Conservation (phyloP, 1,140 invertebrate species). For the Caenorhabditis tropicalis region DNA sequence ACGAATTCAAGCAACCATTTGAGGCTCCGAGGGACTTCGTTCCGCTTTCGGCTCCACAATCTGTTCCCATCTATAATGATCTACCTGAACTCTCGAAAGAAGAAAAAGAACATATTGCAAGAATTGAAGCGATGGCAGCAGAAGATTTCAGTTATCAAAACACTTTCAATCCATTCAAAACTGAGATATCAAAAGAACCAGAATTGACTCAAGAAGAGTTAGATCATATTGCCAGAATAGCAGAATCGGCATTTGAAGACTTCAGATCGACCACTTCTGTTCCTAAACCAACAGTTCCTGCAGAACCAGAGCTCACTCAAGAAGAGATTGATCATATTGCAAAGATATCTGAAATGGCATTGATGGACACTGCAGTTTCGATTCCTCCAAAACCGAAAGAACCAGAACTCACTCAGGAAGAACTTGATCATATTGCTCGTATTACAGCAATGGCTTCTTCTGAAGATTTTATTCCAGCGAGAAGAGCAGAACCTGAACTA, state of each 20-base stretch:
- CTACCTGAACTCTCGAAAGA: slow-evolving; percentile 22
- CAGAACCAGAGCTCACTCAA: slow-evolving; percentile 3
- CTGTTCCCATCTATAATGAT: too few species aligned
- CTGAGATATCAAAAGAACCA: background rate
- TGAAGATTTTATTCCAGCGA: background rate
- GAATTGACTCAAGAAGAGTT: slow-evolving; percentile 45
- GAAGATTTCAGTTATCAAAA: background rate
- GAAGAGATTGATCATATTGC: slow-evolving; percentile 52
- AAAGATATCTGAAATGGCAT: slow-evolving; percentile 53
- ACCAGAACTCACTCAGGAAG: slow-evolving; percentile 19
- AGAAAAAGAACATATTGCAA: slow-evolving; percentile 51
- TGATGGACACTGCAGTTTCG: background rate
- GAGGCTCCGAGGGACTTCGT: background rate
- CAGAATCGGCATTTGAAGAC: background rate
- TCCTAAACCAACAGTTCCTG: background rate
- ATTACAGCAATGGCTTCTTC: background rate
- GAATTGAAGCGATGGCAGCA: slow-evolving; percentile 2
- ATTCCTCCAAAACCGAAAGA: background rate
- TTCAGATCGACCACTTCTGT: background rate
- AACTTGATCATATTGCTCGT: slow-evolving; percentile 42
- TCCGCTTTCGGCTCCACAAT: background rate
- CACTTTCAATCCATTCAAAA: background rate
- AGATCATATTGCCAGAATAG: slow-evolving; percentile 49
- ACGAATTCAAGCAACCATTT: background rate
- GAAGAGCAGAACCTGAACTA: slow-evolving; percentile 1